Evolutionary conservation across 2,888 invertebrate genomes (phyloP).

Genomic region (Vannuccia rotundouncinata): DNA sequence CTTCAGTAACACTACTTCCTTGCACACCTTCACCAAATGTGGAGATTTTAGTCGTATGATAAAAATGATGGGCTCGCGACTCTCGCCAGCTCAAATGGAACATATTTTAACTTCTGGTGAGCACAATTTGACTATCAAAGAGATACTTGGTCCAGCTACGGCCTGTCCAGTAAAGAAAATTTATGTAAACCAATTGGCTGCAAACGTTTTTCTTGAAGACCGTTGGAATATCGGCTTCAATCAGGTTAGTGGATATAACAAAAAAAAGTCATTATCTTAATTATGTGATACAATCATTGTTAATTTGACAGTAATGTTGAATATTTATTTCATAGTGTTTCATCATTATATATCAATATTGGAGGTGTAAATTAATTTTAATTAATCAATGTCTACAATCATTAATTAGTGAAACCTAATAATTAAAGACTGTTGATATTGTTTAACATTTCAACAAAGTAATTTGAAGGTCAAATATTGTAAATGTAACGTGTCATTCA

Average conservation of each 20-base stretch:
- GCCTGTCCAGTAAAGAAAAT: constrained; percentile 19
- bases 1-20: too few relatives aligned
- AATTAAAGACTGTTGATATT: too few relatives aligned
- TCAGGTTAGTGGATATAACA: not conserved
- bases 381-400: too few relatives aligned
- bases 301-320: too few relatives aligned
- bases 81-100: not conserved
- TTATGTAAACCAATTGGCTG: constrained; percentile 28
- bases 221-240: constrained; percentile 33
- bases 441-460: too few relatives aligned
- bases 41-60: not conserved
- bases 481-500: too few relatives aligned
- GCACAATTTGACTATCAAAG: not conserved
- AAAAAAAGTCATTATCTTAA: not conserved
- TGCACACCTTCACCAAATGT: too few relatives aligned
- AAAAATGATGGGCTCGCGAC: not conserved
- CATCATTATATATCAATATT: too few relatives aligned
- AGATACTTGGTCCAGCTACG: not conserved
- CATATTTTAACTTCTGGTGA: not conserved
- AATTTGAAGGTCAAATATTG: too few relatives aligned
- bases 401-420: too few relatives aligned
- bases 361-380: too few relatives aligned
- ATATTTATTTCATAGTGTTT: too few relatives aligned
- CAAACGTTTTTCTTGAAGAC: constrained; percentile 28
- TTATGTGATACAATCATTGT: not conserved